Percentiles rank a stretch among this genome's conserved stretches.
Conservation (phyloP, 2,888 invertebrate genomes). For the Drosophila paracracens region DNA sequence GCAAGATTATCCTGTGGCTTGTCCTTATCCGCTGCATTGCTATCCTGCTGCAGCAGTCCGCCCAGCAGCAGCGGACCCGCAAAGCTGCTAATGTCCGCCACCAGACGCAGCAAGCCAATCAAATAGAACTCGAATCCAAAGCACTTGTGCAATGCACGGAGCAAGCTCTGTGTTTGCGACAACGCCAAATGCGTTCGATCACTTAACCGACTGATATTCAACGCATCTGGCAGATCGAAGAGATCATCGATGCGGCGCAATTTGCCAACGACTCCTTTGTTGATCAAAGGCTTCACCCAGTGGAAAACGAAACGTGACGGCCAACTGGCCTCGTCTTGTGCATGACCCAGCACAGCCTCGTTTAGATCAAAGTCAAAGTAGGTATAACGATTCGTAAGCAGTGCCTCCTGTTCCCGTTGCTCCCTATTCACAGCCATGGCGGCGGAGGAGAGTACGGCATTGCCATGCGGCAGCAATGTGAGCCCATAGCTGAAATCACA, state of each 20-base stretch:
- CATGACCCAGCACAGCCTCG: constrained; percentile 91
- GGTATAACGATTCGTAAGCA: constrained; percentile 87
- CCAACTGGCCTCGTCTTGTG: constrained; percentile 91
- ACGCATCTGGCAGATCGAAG: constrained; percentile 89
- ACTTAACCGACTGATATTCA: constrained; percentile 81
- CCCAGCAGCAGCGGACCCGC: constrained; percentile 95
- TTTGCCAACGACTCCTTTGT: constrained; percentile 91
- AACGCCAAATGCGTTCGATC: constrained; percentile 83
- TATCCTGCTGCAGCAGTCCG: constrained; percentile 87
- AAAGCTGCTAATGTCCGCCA: constrained; percentile 93
- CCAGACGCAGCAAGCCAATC: constrained; percentile 92
- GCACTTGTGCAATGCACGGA: constrained; percentile 90
- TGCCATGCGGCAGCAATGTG: constrained; percentile 88
- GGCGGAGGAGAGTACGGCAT: constrained; percentile 81
- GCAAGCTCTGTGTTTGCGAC: constrained; percentile 85
- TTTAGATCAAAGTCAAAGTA: constrained; percentile 89
- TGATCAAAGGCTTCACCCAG: constrained; percentile 94
- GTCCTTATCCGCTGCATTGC: constrained; percentile 86
- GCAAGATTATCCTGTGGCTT: constrained; percentile 85
- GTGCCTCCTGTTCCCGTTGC: constrained; percentile 86
- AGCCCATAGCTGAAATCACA: constrained; percentile 90
- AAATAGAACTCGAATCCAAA: constrained; percentile 94
- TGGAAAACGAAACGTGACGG: constrained; percentile 92
- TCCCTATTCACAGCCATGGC: constrained; percentile 18
- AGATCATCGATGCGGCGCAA: constrained; percentile 92